Evolutionary conservation across 2,797 vertebrate genomes (phyloP), one percentile per base, ranked within the genome.

Genomic region (Eulemur rubriventer): DNA sequence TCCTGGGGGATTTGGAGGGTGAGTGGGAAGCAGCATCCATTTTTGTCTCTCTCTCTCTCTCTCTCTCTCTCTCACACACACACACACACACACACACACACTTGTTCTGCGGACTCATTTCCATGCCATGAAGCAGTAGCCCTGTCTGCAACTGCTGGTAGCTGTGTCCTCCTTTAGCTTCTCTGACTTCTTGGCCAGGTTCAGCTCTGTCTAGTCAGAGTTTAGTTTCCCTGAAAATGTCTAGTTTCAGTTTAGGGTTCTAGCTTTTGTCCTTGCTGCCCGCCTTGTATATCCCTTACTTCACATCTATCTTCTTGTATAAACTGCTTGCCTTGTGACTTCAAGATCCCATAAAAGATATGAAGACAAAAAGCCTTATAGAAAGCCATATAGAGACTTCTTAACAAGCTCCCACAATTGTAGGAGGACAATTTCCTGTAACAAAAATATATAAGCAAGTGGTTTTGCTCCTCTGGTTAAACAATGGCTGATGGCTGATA

Each of bases 221-320:
- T 41, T 41, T 41, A 41, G 41, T 41, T 41, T 41, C 41, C 1
- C 41, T 41, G 41, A 41, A 67, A 50, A 38, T 33, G 30, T 10
- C 1, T 30, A 13, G 55, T 18, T 83, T 81, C 17, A 22, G 7
- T 16, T 35, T 35, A 46, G 52, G 9, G 33, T 48, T 59, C 11
- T 2, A 24, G 18, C 33, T 61, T 26, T 1, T 22, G 3, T 38
- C 41, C 8, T 22, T 38, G 10, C 3, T 2, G 5, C 17, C 67
- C 30, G 4, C 17, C 13, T 28, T 75, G 1, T 9, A 7, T 41
- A 17, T 33, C 11, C 6, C 1, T 28, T 4, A 26, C 14, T 84
- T 43, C n/a, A 18, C 1, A 26, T 61, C 26, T 26, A 12, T 30
- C 41, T 38, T 61, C 20, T 75, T 46, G 14, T 48, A 24, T 28